Evolutionary conservation across 2,888 invertebrate genomes (phyloP).

Genomic region (Drosophila koepferae): DNA sequence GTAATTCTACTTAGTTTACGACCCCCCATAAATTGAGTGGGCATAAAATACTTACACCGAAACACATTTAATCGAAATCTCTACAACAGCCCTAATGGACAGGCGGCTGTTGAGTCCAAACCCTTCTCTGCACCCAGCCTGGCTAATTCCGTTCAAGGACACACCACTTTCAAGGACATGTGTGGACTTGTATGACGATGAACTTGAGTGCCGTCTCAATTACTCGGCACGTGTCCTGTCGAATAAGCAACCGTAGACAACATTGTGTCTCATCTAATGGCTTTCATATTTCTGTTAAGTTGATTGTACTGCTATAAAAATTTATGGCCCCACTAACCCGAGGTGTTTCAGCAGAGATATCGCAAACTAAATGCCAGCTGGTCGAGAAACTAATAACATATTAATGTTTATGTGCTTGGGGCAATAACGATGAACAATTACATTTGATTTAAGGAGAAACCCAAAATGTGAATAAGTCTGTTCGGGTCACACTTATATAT

Average conservation of each 20-base stretch:
- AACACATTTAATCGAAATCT: slow-evolving; percentile 64
- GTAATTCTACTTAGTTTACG: slow-evolving; percentile 66
- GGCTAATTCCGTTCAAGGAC: slow-evolving; percentile 34
- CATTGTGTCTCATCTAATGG: slow-evolving; percentile 57
- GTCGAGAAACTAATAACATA: slow-evolving; percentile 29
- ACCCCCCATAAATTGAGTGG: slow-evolving; percentile 66
- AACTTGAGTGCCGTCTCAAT: slow-evolving; percentile 47
- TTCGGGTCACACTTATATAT: background rate
- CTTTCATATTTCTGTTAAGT: slow-evolving; percentile 54
- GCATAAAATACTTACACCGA: slow-evolving; percentile 64
- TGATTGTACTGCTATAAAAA: slow-evolving; percentile 52
- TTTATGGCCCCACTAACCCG: slow-evolving; percentile 35
- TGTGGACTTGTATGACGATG: slow-evolving; percentile 21
- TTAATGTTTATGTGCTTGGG: slow-evolving; percentile 24
- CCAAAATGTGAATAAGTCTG: background rate
- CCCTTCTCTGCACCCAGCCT: slow-evolving; percentile 13
- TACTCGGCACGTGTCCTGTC: slow-evolving; percentile 57
- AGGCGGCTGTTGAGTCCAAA: slow-evolving; percentile 34
- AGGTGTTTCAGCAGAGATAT: slow-evolving; percentile 23
- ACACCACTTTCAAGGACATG: slow-evolving; percentile 35
- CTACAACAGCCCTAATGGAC: slow-evolving; percentile 47
- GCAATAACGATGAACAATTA: slow-evolving; percentile 10
- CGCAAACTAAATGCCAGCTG: slow-evolving; percentile 26
- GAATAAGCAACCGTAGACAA: slow-evolving; percentile 33
- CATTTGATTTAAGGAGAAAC: background rate